Evolutionary conservation across 92 coral and sea anemone species (phyloP).

Genomic region (Palythoa grandis): DNA sequence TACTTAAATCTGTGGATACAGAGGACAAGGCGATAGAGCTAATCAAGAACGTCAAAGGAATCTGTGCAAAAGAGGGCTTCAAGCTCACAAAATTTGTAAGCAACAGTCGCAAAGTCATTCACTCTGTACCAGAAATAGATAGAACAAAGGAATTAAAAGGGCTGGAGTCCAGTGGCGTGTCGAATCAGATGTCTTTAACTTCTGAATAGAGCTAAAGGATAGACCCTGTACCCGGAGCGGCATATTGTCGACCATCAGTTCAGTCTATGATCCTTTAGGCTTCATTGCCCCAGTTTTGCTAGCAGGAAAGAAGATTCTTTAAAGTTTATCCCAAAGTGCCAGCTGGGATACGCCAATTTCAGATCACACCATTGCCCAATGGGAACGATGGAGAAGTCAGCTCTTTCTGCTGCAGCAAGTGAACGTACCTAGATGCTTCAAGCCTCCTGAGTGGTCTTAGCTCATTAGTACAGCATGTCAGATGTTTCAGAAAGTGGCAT

Average conservation of each 20-base stretch:
- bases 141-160: slow-evolving; percentile 33
- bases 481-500: slow-evolving; percentile 67
- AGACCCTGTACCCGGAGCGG: slow-evolving; percentile 50
- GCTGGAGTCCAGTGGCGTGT: slow-evolving; percentile 53
- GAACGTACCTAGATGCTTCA: slow-evolving; percentile 53
- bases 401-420: slow-evolving; percentile 41
- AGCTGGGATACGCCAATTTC: slow-evolving; percentile 61
- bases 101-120: slow-evolving; percentile 41
- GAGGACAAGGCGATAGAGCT: slow-evolving; percentile 50
- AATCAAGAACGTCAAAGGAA: slow-evolving; percentile 25
- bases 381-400: slow-evolving; percentile 63
- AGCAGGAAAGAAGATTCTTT: slow-evolving; percentile 50
- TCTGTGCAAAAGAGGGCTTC: slow-evolving; percentile 58
- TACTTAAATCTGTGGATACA: slow-evolving; percentile 50
- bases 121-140: slow-evolving; percentile 38
- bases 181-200: slow-evolving; percentile 49
- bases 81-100: slow-evolving; percentile 46
- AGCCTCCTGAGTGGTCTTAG: slow-evolving; percentile 60
- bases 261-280: slow-evolving; percentile 61
- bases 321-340: slow-evolving; percentile 43
- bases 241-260: slow-evolving; percentile 50
- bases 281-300: slow-evolving; percentile 52
- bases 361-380: slow-evolving; percentile 37
- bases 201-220: slow-evolving; percentile 51
- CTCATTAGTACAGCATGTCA: slow-evolving; percentile 60